Conservation (phyloP, 2,113 vertebrate genomes). For the Pardalotus punctatus region DNA sequence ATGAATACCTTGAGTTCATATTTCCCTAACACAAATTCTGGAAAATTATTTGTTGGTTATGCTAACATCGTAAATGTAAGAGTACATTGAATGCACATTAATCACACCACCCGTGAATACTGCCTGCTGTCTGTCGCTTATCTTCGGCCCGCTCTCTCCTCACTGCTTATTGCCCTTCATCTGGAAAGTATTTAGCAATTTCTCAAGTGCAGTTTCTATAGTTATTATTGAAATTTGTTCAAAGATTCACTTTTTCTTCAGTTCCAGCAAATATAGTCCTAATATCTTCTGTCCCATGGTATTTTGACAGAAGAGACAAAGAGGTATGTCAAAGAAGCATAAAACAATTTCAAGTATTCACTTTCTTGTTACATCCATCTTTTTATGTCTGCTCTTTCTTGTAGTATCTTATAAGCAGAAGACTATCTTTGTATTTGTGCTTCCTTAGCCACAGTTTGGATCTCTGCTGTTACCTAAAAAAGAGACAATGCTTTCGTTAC, state of each 20-base stretch:
- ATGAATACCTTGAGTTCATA: neutral
- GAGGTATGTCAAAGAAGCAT: neutral
- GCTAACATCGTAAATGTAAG: rapidly evolving
- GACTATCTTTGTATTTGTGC: neutral
- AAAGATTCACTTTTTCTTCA: neutral
- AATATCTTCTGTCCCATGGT: neutral
- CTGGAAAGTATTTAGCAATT: neutral
- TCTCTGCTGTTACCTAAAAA: neutral
- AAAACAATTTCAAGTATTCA: neutral
- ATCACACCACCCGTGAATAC: neutral
- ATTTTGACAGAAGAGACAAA: neutral
- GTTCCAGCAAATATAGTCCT: neutral
- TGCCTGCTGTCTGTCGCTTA: neutral
- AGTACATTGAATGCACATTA: neutral
- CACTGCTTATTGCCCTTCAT: neutral
- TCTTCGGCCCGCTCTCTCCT: neutral
- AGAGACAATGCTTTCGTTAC: neutral
- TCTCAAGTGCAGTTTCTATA: neutral
- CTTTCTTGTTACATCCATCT: neutral
- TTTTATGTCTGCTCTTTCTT: neutral
- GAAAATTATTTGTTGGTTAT: neutral
- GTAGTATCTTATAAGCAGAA: neutral
- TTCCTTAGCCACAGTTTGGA: neutral
- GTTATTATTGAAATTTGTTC: neutral
- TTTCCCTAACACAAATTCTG: neutral